phyloP scores from a whole-genome alignment of 2,797 vertebrate genomes.

The Morelia viridis region DNA sequence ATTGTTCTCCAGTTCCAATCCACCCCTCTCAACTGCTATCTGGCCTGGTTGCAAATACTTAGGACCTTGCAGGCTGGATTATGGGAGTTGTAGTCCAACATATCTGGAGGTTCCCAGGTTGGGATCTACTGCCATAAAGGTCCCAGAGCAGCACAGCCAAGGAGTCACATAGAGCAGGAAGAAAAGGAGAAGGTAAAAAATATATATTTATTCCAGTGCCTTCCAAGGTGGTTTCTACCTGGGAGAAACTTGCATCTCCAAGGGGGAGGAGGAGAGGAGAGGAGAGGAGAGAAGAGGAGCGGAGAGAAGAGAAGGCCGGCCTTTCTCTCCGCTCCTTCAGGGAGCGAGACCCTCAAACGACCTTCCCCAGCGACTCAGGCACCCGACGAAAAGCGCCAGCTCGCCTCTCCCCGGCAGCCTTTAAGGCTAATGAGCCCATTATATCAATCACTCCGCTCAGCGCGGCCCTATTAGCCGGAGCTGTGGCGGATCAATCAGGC shows the following conservation, averaged over 20 bases:
- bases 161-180: neutral
- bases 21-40: neutral
- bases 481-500: constrained; percentile 63
- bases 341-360: constrained; percentile 12
- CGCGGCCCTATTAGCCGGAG: constrained; percentile 21
- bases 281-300: too few species aligned
- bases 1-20: neutral
- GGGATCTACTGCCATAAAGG: neutral
- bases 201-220: neutral
- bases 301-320: neutral
- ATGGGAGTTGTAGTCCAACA: neutral
- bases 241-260: neutral
- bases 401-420: neutral
- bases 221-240: neutral
- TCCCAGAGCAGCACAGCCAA: neutral
- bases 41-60: neutral
- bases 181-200: neutral
- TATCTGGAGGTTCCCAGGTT: neutral
- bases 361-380: neutral
- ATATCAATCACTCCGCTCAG: constrained; percentile 33
- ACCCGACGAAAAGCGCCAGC: neutral
- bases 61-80: neutral
- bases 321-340: neutral
- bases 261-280: neutral
- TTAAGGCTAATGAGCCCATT: neutral